Percentiles rank a stretch among this genome's conserved stretches.
phyloP scores from a whole-genome alignment of 2,113 vertebrate species.

The Dolichallabes microphthalmus region DNA sequence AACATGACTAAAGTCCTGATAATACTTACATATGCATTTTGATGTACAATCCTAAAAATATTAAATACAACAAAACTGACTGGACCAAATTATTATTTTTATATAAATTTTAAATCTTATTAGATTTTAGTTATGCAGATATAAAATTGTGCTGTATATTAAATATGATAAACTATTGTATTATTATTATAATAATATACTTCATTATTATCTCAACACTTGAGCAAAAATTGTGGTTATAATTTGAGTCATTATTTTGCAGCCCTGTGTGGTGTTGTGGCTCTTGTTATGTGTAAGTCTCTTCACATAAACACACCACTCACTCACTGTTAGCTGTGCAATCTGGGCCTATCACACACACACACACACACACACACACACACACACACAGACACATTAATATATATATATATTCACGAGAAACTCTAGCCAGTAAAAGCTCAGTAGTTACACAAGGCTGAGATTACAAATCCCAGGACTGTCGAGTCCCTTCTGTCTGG shows the following conservation, averaged over 20 bases:
- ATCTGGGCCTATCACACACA: neutral
- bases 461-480: neutral
- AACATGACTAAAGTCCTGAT: neutral
- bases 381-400: neutral
- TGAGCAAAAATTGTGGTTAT: neutral
- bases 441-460: neutral
- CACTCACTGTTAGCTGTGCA: slow-evolving; percentile 5
- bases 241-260: neutral
- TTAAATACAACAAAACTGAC: neutral
- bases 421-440: neutral
- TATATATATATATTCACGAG: neutral
- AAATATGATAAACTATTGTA: neutral
- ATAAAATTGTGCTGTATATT: neutral
- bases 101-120: neutral
- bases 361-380: slow-evolving; percentile 9
- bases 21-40: neutral
- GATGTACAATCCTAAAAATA: neutral
- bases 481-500: neutral
- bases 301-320: slow-evolving; percentile 27
- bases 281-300: neutral
- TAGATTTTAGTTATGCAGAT: neutral
- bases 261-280: neutral
- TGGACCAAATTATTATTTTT: neutral
- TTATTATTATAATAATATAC: neutral
- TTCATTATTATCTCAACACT: neutral